Base-by-base conservation (phyloP, 2,797 vertebrate genomes). In the Chaetophractus vellerosus region DNA sequence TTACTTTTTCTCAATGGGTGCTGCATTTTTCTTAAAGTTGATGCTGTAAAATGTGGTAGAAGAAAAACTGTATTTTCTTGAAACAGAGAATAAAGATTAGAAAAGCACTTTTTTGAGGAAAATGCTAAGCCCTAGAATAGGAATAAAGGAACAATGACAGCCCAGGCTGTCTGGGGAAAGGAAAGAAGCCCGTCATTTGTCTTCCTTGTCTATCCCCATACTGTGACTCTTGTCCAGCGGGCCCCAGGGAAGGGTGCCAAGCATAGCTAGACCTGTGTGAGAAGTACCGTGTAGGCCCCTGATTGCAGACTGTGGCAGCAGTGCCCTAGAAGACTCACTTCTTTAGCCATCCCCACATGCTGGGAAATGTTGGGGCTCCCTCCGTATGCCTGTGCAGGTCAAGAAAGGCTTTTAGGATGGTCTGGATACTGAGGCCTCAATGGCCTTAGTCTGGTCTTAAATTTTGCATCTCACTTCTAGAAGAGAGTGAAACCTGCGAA, bases 31-130 rank as follows among this genome's bases (percentile, higher is more conserved):
- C 92, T 95, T 95, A 88, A 92, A 81, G 57, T 96, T 96, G 96
- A 92, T 96, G 94, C 72, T 95, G 92, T 92, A 97, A 97, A 98
- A 97, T 6, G 64, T 94, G 88, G 92, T 52, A 78, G 78, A 92
- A 97, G 75, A 97, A 98, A 93, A 97, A 95, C 61, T 50, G 69
- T 78, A 61, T 96, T 97, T 96, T 93, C 74, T 87, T 96, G 61
- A 97, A 97, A 97, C 90, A 97, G 96, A 94, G 91, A 88, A 88
- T 83, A 96, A 76, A 63, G 78, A 93, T 96, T 97, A 97, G 96
- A 97, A 96, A 87, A 92, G 33, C n/a, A 38, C 15, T 72, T 96
- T 85, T 74, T 82, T 64, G 26, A 95, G 95, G 87, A 93, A 92
- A 97, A 36, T 91, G 41, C 48, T 91, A 88, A 97, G 23, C 76